Evolutionary conservation across 2,113 vertebrate species (phyloP).

Genomic region (Ursus arctos): DNA sequence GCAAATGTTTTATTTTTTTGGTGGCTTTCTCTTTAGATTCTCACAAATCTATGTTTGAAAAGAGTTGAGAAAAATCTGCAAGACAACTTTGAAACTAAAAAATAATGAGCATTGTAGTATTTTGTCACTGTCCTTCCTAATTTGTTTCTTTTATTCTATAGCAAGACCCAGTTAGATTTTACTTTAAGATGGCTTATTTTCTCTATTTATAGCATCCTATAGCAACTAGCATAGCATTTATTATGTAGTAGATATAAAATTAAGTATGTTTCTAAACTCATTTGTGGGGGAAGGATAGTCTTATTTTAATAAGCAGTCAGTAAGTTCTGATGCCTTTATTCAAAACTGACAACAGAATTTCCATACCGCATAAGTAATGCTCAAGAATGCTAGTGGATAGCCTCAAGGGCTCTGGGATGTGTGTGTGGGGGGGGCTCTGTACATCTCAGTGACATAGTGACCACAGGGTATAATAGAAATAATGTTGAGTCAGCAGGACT

Average conservation of each 20-base stretch:
- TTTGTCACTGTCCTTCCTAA: background rate
- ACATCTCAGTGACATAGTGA: background rate
- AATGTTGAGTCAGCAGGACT: background rate
- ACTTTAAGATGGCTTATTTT: background rate
- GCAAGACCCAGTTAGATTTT: background rate
- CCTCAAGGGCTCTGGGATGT: too few relatives aligned
- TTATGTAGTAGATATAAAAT: background rate
- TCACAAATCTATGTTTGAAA: background rate
- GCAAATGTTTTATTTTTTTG: background rate
- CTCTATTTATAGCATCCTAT: background rate
- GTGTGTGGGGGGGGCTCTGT: background rate
- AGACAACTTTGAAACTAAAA: background rate
- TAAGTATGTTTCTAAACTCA: background rate
- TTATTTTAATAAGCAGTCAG: background rate
- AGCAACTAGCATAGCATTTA: background rate
- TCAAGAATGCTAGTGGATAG: background rate
- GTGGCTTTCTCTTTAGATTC: background rate
- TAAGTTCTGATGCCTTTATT: background rate
- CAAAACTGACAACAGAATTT: background rate
- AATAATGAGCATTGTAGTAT: background rate
- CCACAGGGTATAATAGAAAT: background rate
- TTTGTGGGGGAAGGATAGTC: background rate
- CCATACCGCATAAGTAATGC: background rate
- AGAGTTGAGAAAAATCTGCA: background rate
- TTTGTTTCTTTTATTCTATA: background rate